Percentiles rank a stretch among this genome's conserved stretches.
Evolutionary conservation across 2,797 vertebrate species (phyloP).

Genomic region (Chanos chanos): DNA sequence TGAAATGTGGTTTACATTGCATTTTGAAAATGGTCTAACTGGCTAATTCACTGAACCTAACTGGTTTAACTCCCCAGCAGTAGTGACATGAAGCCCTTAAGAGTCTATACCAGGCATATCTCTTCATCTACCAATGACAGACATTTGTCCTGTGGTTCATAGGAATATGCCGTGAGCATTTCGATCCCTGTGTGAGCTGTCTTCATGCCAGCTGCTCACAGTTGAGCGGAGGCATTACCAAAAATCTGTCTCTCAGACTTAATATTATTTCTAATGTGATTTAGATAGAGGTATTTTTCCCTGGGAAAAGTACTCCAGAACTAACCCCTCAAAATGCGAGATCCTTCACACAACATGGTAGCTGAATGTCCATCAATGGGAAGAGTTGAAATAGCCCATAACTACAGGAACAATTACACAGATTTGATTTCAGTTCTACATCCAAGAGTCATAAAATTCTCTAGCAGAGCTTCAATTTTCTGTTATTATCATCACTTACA

Average conservation of each 20-base stretch:
- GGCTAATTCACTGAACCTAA: no score
- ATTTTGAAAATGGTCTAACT: no score
- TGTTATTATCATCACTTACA: no score
- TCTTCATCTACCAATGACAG: no score
- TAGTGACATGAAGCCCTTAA: no score
- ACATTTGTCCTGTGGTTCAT: no score
- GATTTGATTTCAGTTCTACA: neutral
- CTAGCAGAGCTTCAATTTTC: no score
- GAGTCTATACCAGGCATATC: no score
- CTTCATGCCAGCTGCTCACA: neutral
- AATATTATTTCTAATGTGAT: constrained; percentile 2
- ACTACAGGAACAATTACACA: neutral
- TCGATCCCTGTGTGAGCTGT: neutral
- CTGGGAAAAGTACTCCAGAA: neutral
- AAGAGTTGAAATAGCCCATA: neutral
- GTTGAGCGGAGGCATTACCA: constrained; percentile 2
- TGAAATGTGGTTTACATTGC: no score
- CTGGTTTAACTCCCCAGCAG: no score
- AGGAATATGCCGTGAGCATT: no score
- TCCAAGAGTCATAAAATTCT: neutral
- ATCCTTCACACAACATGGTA: neutral
- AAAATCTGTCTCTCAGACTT: neutral
- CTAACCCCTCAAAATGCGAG: neutral
- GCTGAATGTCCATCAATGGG: neutral
- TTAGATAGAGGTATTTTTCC: neutral